Conservation (phyloP, 2,888 invertebrate genomes). For the Caenorhabditis zanzibari region DNA sequence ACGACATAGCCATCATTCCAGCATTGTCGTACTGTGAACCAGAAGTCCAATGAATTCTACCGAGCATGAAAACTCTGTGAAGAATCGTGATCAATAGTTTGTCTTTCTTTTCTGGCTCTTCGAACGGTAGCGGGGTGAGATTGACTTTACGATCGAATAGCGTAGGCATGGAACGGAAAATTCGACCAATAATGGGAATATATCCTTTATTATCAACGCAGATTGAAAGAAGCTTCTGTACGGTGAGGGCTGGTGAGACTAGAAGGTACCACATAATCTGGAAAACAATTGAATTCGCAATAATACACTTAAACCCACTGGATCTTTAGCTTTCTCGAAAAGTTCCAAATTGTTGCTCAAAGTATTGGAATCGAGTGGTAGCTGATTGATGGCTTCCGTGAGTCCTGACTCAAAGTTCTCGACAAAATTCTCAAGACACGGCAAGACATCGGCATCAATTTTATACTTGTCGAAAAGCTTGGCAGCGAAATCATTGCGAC, state of each 20-base stretch:
- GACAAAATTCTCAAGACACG: slow-evolving; percentile 56
- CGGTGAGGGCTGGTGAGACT: slow-evolving; percentile 45
- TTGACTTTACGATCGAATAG: slow-evolving; percentile 27
- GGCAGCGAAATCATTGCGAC: slow-evolving; percentile 33
- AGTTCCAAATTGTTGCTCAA: slow-evolving; percentile 32
- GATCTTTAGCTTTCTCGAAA: slow-evolving; percentile 41
- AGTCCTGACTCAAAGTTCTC: slow-evolving; percentile 48
- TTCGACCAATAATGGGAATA: slow-evolving; percentile 38
- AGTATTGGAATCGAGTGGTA: slow-evolving; percentile 39
- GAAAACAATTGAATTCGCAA: neutral
- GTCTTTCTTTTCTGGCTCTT: slow-evolving; percentile 14
- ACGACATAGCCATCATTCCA: slow-evolving; percentile 39
- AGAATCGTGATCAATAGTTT: slow-evolving; percentile 39
- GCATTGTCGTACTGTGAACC: slow-evolving; percentile 45
- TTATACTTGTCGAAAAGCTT: slow-evolving; percentile 47
- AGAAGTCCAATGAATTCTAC: slow-evolving; percentile 36
- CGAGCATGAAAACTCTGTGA: slow-evolving; percentile 30
- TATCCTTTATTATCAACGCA: slow-evolving; percentile 48
- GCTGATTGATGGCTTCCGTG: slow-evolving; percentile 36
- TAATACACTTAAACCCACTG: slow-evolving; percentile 21
- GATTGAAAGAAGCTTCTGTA: slow-evolving; percentile 45
- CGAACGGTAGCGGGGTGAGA: slow-evolving; percentile 23
- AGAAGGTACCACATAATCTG: slow-evolving; percentile 54
- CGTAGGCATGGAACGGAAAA: slow-evolving; percentile 42
- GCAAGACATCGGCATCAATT: slow-evolving; percentile 27